Evolutionary conservation across 2,113 vertebrate genomes (phyloP).

Genomic region (Labeo catla): DNA sequence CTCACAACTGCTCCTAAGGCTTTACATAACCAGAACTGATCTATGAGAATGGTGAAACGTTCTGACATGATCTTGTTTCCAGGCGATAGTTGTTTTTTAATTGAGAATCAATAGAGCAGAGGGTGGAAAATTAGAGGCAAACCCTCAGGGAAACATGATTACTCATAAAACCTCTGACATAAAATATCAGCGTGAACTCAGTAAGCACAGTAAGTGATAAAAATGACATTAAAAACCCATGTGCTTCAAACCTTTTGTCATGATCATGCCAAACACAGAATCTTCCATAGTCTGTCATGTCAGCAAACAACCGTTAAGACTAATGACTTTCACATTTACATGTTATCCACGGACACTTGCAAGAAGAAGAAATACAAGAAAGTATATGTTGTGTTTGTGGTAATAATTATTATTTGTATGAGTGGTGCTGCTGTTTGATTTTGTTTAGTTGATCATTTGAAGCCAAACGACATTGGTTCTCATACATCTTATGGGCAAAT

Average conservation of each 20-base stretch:
- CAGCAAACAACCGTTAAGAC: background rate
- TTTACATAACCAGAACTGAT: conserved; percentile 24
- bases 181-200: conserved; percentile 7
- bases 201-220: conserved; percentile 2
- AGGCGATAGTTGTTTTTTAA: conserved; percentile 51
- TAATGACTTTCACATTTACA: conserved; percentile 14
- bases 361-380: background rate
- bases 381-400: background rate
- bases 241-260: conserved; percentile 7
- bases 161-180: conserved; percentile 31
- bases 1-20: conserved; percentile 11
- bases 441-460: too few relatives aligned
- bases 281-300: background rate
- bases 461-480: background rate
- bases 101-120: conserved; percentile 57
- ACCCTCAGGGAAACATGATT: conserved; percentile 41
- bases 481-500: background rate
- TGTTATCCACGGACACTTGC: background rate
- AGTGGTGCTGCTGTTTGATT: background rate
- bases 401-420: background rate
- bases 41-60: conserved; percentile 23
- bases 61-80: conserved; percentile 42
- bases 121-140: conserved; percentile 49
- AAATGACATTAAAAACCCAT: background rate
- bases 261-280: background rate